Percentiles rank a stretch among this genome's conserved stretches.
Evolutionary conservation across 2,888 invertebrate species (phyloP).

Genomic region (Tiliacea citrago): DNA sequence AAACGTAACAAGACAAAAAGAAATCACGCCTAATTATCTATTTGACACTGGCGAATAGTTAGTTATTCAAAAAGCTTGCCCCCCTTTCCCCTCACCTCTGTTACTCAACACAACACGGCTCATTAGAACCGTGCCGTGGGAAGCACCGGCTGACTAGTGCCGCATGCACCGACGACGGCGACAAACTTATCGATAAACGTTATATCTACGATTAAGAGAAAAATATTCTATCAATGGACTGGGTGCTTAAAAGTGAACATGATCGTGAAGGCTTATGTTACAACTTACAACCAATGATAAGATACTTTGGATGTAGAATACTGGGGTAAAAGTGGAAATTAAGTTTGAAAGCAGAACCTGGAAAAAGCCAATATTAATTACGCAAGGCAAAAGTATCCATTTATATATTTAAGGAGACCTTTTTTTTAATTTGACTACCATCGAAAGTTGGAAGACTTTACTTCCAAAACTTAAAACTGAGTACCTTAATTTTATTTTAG

Average conservation of each 20-base stretch:
- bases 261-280: background rate
- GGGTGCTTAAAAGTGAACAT: background rate
- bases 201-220: background rate
- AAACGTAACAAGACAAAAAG: conserved; percentile 62
- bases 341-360: background rate
- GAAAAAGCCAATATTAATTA: conserved; percentile 30
- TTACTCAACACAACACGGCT: conserved; percentile 88
- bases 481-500: conserved; percentile 48
- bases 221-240: background rate
- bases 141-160: conserved; percentile 80
- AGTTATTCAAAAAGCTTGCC: conserved; percentile 77
- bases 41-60: conserved; percentile 77
- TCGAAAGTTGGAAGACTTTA: conserved; percentile 29
- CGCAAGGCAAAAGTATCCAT: conserved; percentile 15
- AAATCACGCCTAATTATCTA: conserved; percentile 76
- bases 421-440: conserved; percentile 22
- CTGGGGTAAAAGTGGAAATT: background rate
- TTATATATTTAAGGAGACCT: conserved; percentile 27
- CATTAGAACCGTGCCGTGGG: conserved; percentile 89
- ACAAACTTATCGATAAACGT: conserved; percentile 51
- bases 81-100: conserved; percentile 74
- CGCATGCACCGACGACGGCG: conserved; percentile 45
- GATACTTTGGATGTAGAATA: background rate
- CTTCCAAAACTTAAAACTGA: conserved; percentile 43
- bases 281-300: background rate